Base-by-base conservation (phyloP, 2,113 vertebrate species). In the Montifringilla adamsi region DNA sequence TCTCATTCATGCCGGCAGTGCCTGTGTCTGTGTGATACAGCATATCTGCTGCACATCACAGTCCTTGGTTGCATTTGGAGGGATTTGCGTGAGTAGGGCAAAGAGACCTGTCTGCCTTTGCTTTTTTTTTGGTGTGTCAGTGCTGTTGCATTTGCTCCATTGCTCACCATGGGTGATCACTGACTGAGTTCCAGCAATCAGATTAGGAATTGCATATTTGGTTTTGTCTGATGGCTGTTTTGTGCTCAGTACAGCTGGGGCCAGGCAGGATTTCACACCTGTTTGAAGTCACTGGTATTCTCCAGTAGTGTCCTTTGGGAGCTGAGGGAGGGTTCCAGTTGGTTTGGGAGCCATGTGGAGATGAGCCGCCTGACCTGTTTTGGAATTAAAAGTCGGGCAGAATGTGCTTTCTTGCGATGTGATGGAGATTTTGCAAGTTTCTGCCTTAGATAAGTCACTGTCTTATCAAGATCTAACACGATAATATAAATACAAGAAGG, bases 21-120 rank as follows among this genome's bases (percentile, higher is more conserved):
- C 60, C 93, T 94, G 76, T 68, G 46, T 56, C 69, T 81, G 89
- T 78, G 86, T 3, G 86, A 95, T 95, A 93, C 89, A 93, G 91
- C 30, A 0, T 93, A 93, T 94, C 89, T 95, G 69, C 93, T 89
- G 93, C 73, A 72, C 73, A 90, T 97, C 85, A 89, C 79, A 46
- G 56, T 63, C 23, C 56, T 86, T 9, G 10, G 15, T 70, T 0
- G 2, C 41, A 21, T 92, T 90, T 90, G 88, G 72, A 88, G 79
- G 56, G 90, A 95, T 94, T 89, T 94, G 59, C 10, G 22, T 10
- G 17, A 60, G 41, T 30, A 37, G 50, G 60, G 87, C 59, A 91
- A 64, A 43, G 59, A 63, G 46, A 76, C 37, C 13, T n/a, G 46
- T 28, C 31, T 0, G 33, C 44, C 12, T 84, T 77, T 85, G 43